Evolutionary conservation across 2,113 vertebrate species (phyloP), one percentile per base, ranked within the genome.

Genomic region (Anser brachyrhynchus): DNA sequence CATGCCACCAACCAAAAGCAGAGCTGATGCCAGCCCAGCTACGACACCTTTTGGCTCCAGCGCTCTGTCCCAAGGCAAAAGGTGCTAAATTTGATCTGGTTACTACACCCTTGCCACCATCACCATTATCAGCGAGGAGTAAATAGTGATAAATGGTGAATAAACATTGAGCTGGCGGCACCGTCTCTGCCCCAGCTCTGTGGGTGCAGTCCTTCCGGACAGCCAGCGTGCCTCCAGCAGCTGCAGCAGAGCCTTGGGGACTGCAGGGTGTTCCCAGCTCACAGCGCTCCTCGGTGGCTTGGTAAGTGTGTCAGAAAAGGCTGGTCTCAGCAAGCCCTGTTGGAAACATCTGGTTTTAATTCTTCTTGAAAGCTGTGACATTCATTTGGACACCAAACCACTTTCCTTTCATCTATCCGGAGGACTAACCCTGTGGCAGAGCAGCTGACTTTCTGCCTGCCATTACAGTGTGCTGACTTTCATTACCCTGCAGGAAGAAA

Each of bases 271-370:
- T 87, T 95, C 93, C 92, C 66, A 20, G 6, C 57, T 35, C 0
- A 2, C 66, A 61, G 89, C 75, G 61, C 41, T 92, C 76, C 86
- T 62, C 8, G 72, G 93, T 91, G 83, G 51, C 83, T 92, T 44
- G 64, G 55, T 26, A 75, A 77, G 13, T n/a, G 28, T 15, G 14
- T 69, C 89, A 81, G 82, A 93, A 86, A 92, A 92, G 87, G 73
- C 82, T 51, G 49, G 35, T 55, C 81, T 90, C 89, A 86, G 90
- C 93, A 84, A 75, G 94, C 81, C 62, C 59, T 61, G 54, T 31
- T 89, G 89, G 35, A 75, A 97, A 93, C 95, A 95, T 97, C 95
- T 97, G 97, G 90, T 20, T 95, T 96, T 73, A 75, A 96, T 94
- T 96, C 74, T 83, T 22, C 49, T 82, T 87, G 43, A 88, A 96